Base-by-base conservation (phyloP, 2,797 vertebrate species). In the Ctenopoma multispine region DNA sequence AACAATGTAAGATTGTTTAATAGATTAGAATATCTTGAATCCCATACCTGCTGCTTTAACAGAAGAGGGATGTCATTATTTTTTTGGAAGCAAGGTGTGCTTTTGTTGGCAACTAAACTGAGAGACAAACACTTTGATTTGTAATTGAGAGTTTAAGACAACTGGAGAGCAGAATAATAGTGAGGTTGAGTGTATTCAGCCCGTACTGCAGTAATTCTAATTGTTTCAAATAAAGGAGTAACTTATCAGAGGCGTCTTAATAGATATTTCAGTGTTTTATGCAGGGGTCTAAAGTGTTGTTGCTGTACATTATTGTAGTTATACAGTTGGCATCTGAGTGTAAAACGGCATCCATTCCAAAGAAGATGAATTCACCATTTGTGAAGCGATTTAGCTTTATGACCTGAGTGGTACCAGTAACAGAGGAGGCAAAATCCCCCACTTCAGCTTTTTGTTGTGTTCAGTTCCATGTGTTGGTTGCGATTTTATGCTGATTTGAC, bases 71-170 rank as follows among this genome's bases (percentile, higher is more conserved):
- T 34, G 31, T 8, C 7, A 10, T 10, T 9, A 9, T 12, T 27
- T 4, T 46, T 56, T 38, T 18, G 17, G 11, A 23, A 14, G 5
- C 27, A 23, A 21, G 29, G 40, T 58, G 7, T 63, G 1, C 1
- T 27, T 59, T 59, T 38, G 18, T 59, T 55, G 34, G 21, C 21
- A 55, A 43, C 50, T 49, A 47, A 59, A 27, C 34, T 60, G 14
- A 55, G 20, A 64, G 36, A 59, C 14, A 64, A 49, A 64, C 43
- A 59, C 20, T 63, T 24, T 3, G 20, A 50, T 62, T 20, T 36
- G 6, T n/a, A 27, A 38, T 62, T 15, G 7, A 64, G 53, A 57
- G 15, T 9, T 56, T 0, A 21, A 24, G 51, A 31, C 7, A 29
- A 62, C 29, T 71, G 53, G 21, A 67, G 43, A 51, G 48, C 43